A percentile compares a stretch with the other conserved stretches of the same genome.
phyloP scores from a whole-genome alignment of 2,797 vertebrate genomes.

The Cossypha heuglini region DNA sequence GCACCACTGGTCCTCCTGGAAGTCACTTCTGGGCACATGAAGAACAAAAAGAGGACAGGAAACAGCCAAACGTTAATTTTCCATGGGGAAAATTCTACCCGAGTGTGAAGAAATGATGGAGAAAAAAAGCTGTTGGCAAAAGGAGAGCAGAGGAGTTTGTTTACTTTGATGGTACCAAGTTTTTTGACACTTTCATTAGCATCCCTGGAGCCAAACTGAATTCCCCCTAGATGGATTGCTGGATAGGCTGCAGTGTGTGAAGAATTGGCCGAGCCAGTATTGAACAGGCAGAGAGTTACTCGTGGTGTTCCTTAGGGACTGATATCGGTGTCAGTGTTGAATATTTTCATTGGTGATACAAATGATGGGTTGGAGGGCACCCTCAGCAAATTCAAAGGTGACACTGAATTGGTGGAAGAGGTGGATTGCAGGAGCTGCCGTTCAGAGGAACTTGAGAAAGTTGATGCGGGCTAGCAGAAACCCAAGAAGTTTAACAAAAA shows the following conservation, averaged over 20 bases:
- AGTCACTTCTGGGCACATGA: background rate
- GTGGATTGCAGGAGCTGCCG: background rate
- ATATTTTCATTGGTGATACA: background rate
- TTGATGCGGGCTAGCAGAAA: background rate
- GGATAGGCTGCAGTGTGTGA: background rate
- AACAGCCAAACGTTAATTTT: background rate
- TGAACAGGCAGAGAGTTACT: background rate
- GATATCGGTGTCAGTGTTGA: background rate
- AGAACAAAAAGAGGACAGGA: background rate
- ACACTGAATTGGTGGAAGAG: background rate
- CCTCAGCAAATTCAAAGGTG: background rate
- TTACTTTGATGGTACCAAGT: background rate
- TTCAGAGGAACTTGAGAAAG: background rate
- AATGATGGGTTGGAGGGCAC: background rate
- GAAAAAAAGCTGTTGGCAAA: background rate
- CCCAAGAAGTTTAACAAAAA: background rate
- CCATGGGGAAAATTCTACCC: background rate
- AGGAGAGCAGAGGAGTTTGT: background rate
- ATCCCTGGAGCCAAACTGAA: background rate
- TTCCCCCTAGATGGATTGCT: background rate
- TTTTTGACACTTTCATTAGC: background rate
- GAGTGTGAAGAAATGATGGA: background rate
- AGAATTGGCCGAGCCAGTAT: background rate
- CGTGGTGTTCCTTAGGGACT: background rate
- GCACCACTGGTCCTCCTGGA: background rate